Conservation (phyloP, 2,797 vertebrate genomes). For the Peromyscus aztecus region DNA sequence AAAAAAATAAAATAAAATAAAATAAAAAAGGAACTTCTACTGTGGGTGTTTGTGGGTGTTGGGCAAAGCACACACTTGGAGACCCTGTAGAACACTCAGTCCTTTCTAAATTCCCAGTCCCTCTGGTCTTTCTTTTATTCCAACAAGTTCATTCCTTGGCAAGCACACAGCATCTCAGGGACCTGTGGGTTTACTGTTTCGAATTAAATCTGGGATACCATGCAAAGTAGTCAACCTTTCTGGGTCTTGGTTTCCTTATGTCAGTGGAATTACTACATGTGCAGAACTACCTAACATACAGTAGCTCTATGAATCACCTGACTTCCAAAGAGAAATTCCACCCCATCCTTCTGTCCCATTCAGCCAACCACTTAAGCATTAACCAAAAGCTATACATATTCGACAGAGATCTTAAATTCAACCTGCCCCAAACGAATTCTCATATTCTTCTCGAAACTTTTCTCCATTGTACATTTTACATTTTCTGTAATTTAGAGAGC, state of each 20-base stretch:
- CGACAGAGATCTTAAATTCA: background rate
- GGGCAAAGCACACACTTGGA: background rate
- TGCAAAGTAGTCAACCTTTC: background rate
- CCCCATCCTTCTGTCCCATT: background rate
- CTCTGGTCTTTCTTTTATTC: background rate
- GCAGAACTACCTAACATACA: background rate
- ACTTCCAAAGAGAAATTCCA: background rate
- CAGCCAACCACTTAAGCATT: background rate
- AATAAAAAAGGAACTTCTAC: background rate
- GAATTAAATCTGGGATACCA: background rate
- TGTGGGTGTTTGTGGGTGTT: background rate
- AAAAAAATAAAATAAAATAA: no score
- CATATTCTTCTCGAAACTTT: slow-evolving; percentile 19
- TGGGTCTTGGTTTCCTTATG: background rate
- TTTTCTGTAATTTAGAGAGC: background rate
- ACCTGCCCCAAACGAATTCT: background rate
- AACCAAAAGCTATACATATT: background rate
- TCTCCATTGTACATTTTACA: background rate
- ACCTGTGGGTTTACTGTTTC: background rate
- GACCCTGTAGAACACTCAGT: background rate
- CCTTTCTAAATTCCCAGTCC: background rate
- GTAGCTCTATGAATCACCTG: background rate
- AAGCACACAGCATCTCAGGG: background rate
- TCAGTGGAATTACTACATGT: background rate
- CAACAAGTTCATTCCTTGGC: background rate